Conservation (phyloP, 1,140 invertebrate species). For the Meloidogyne chitwoodi region DNA sequence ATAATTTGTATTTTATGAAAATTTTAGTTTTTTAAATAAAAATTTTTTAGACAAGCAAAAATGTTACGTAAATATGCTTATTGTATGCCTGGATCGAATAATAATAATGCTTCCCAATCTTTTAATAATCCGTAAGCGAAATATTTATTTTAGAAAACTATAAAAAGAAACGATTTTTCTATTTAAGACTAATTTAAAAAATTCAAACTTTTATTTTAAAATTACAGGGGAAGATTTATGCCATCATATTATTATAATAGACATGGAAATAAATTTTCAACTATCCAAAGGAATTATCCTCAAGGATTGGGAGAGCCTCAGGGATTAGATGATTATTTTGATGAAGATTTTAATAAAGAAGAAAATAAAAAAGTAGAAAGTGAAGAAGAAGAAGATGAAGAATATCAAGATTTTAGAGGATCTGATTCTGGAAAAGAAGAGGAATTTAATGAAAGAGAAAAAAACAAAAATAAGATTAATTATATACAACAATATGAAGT, state of each 20-base stretch:
- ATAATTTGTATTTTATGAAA: no score
- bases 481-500: not conserved
- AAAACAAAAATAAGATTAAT: not conserved
- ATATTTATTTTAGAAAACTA: no score
- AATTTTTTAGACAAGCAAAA: not conserved
- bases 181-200: no score
- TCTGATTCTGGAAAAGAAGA: not conserved
- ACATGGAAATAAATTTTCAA: not conserved
- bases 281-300: not conserved
- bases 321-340: not conserved
- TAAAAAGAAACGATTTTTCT: no score
- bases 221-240: not conserved
- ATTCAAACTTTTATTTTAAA: no score
- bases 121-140: not conserved
- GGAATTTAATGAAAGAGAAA: not conserved
- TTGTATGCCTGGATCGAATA: not conserved
- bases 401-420: not conserved
- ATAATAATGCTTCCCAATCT: not conserved
- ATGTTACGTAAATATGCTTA: not conserved
- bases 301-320: not conserved
- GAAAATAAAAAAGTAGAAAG: not conserved
- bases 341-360: not conserved
- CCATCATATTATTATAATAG: not conserved
- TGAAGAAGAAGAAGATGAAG: not conserved
- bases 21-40: not conserved